Evolutionary conservation across 2,113 vertebrate species (phyloP).

Genomic region (Hassar affinis): DNA sequence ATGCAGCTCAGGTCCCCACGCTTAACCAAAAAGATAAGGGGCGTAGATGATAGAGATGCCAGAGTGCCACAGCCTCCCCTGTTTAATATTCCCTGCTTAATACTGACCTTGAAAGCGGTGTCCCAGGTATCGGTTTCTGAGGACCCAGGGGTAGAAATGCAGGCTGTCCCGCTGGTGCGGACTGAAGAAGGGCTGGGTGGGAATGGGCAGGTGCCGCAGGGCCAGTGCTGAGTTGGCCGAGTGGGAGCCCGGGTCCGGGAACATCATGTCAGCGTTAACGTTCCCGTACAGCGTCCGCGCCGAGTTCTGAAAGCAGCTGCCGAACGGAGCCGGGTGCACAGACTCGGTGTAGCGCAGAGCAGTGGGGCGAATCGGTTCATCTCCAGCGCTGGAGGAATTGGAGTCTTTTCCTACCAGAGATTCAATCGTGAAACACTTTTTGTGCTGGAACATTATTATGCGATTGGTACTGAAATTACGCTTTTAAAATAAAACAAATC

Average conservation of each 20-base stretch:
- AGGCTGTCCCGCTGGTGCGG: conserved; percentile 72
- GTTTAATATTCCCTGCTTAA: background rate
- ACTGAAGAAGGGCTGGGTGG: conserved; percentile 73
- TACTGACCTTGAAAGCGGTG: conserved; percentile 73
- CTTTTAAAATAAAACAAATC: background rate
- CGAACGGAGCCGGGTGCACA: conserved; percentile 70
- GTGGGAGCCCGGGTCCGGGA: conserved; percentile 71
- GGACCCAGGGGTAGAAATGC: conserved; percentile 79
- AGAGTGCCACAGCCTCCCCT: background rate
- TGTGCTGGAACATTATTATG: conserved; percentile 68
- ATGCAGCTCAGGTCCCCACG: background rate
- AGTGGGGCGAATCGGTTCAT: conserved; percentile 72
- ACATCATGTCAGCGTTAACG: conserved; percentile 67
- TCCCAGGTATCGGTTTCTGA: conserved; percentile 74
- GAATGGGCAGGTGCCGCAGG: conserved; percentile 73
- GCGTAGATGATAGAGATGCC: background rate
- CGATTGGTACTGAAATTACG: background rate
- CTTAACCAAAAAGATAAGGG: background rate
- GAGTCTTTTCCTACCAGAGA: conserved; percentile 76
- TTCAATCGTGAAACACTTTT: conserved; percentile 76
- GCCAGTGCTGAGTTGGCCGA: conserved; percentile 60
- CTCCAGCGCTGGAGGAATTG: conserved; percentile 60
- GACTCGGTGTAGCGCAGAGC: conserved; percentile 72
- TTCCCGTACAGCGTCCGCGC: conserved; percentile 71
- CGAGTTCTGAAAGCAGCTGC: conserved; percentile 72